Evolutionary conservation across 2,888 invertebrate genomes (phyloP), one percentile per base, ranked within the genome.

Genomic region (Lasioglossum villosulum): DNA sequence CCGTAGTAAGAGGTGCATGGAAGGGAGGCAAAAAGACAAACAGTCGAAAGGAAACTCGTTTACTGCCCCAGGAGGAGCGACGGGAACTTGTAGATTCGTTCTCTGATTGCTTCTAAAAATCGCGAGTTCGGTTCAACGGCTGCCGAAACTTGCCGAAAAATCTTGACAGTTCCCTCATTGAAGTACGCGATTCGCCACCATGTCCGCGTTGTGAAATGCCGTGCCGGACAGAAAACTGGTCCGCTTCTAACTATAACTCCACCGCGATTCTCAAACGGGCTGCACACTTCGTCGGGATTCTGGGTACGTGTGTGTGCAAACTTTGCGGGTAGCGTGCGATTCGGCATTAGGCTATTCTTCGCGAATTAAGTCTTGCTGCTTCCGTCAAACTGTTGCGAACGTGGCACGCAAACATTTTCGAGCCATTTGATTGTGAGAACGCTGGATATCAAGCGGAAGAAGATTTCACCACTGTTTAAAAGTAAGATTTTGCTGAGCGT

Each of bases 91-190:
- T 63, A 27, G 48, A 83, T 77, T 83, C 70, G 83, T 63, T 78
- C 80, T 59, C 75, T 80, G 87, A 87, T 89, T 87, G 85, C 87
- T 87, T 81, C 84, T 84, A 84, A 75, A 88, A 89, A 89, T 90
- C 71, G 59, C 66, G 77, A 73, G 48, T 81, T 70, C 48, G 70
- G 66, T 66, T 56, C 68, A 39, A 23, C 74, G 74, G 66, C 78
- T 70, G 56, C 66, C 45, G 27, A 86, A 89, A 89, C 75, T 89
- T 89, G 37, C 56, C 42, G 68, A 83, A 83, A 84, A 89, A 86
- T 82, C 85, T 83, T 87, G 82, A 88, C 87, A 56, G 80, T 42
- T 71, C 77, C 45, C 82, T 75, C 78, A 72, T 88, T 66, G 75
- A 80, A 79, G 84, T 75, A 42, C 76, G 4, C 12, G 16, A 74